Evolutionary conservation across 2,113 vertebrate genomes (phyloP).

Genomic region (Pachycephala philippinensis): DNA sequence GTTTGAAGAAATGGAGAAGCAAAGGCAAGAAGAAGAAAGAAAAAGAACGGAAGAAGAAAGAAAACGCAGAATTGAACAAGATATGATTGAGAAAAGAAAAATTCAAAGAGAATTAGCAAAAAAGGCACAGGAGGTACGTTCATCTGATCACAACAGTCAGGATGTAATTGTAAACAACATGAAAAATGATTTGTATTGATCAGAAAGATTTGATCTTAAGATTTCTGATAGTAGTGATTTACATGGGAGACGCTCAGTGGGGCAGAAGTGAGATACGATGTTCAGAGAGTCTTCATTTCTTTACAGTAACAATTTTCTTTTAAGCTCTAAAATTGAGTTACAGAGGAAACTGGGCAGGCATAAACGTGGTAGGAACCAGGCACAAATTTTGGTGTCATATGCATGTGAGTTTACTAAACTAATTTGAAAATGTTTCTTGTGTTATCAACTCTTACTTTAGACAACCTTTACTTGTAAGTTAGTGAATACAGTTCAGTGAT

Average conservation of each 20-base stretch:
- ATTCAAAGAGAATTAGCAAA: constrained; percentile 92
- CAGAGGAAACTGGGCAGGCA: neutral
- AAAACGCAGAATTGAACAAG: constrained; percentile 88
- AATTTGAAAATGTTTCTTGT: neutral
- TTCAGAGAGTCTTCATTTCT: neutral
- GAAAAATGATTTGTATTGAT: neutral
- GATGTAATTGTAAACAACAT: neutral
- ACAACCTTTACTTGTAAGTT: neutral
- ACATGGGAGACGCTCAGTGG: neutral
- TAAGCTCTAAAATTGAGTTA: neutral
- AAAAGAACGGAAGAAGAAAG: constrained; percentile 90
- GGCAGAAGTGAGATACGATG: neutral
- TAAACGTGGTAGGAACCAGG: neutral
- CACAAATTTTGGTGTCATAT: neutral
- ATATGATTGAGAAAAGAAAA: constrained; percentile 91
- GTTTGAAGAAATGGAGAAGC: constrained; percentile 97
- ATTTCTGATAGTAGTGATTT: neutral
- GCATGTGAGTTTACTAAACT: neutral
- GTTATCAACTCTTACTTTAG: neutral
- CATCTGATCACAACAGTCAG: neutral
- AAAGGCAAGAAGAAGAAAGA: constrained; percentile 88
- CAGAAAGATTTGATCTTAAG: neutral
- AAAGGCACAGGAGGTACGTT: constrained; percentile 85
- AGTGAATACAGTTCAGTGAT: neutral
- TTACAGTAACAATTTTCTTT: neutral